Percentiles rank a stretch among this genome's conserved stretches.
Conservation (phyloP, 2,888 invertebrate species). For the Drosophila melanosoma region DNA sequence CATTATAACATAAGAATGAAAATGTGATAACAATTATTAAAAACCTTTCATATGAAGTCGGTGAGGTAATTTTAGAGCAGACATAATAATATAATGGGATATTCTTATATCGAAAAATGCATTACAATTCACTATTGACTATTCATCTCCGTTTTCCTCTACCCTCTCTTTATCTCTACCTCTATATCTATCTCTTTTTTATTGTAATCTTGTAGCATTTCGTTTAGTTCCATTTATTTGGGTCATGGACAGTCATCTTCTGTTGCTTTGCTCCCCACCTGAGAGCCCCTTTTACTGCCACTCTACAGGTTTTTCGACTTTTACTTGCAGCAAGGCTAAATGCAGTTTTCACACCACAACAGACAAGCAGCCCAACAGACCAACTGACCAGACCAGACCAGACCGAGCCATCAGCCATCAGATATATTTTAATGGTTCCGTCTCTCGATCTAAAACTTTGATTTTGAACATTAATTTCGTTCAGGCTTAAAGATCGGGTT, state of each 20-base stretch:
- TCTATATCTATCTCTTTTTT: constrained; percentile 4
- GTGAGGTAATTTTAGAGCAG: constrained; percentile 18
- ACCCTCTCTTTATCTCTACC: neutral
- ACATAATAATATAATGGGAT: constrained; percentile 14
- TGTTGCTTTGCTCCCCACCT: constrained; percentile 14
- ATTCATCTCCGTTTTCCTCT: neutral
- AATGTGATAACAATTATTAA: neutral
- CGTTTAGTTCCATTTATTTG: constrained; percentile 67
- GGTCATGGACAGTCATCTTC: constrained; percentile 75
- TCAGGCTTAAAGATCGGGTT: constrained; percentile 9
- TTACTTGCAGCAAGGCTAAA: constrained; percentile 68
- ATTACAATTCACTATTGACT: constrained; percentile 25
- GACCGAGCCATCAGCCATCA: constrained; percentile 8
- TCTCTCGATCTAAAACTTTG: constrained; percentile 48
- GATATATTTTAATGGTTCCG: constrained; percentile 31
- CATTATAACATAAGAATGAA: neutral
- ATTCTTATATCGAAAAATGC: constrained; percentile 7
- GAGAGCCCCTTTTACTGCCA: constrained; percentile 3
- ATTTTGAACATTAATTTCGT: constrained; percentile 31
- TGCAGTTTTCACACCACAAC: constrained; percentile 27
- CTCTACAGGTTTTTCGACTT: constrained; percentile 76
- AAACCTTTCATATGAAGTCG: neutral
- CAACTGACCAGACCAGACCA: constrained; percentile 8
- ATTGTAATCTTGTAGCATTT: constrained; percentile 60
- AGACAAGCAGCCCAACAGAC: constrained; percentile 1